Base-by-base conservation (phyloP, 2,113 vertebrate species). In the Tautogolabrus adspersus region DNA sequence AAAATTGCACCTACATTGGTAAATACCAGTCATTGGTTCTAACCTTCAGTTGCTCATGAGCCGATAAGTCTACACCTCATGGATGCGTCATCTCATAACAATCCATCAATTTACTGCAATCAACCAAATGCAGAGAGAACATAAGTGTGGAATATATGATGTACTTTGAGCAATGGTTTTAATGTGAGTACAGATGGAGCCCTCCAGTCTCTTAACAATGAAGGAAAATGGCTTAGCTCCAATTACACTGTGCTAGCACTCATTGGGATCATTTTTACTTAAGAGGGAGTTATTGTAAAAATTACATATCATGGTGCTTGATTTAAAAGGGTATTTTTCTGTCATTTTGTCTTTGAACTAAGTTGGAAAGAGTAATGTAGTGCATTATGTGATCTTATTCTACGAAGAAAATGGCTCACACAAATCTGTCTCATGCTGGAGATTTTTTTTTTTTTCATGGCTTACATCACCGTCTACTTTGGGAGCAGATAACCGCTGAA, bases 211-310 rank as follows among this genome's bases (percentile, higher is more conserved):
- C 11, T 4, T 6, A 65, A 76, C 73, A 85, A 81, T 66, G 60
- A 51, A 8, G 49, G 51, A 10, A 66, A 72, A 68, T 34, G 59
- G 40, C 8, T 2, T 52, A 51, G 74, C 76, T 54, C 59, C 73
- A 83, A 82, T 85, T 75, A 85, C 61, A 47, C 67, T 34, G 54
- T 46, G 72, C 63, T 26, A 75, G 54, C n/a, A 55, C 61, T 82
- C 70, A 68, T 77, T 72, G 47, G 37, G 47, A 65, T 66, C 52
- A 57, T 78, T 83, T 75, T 58, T 81, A 55, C 82, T 77, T 46
- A 70, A 81, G 66, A 79, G 68, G 77, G 34, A 64, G 58, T 71
- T 66, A 66, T 83, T 60, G 73, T 40, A 87, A 88, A 83, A 82
- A 79, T 70, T 80, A 68, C 46, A 56, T 49, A 69, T 77, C 34